Evolutionary conservation across 2,888 invertebrate species (phyloP).

Genomic region (Leptopilina myrica): DNA sequence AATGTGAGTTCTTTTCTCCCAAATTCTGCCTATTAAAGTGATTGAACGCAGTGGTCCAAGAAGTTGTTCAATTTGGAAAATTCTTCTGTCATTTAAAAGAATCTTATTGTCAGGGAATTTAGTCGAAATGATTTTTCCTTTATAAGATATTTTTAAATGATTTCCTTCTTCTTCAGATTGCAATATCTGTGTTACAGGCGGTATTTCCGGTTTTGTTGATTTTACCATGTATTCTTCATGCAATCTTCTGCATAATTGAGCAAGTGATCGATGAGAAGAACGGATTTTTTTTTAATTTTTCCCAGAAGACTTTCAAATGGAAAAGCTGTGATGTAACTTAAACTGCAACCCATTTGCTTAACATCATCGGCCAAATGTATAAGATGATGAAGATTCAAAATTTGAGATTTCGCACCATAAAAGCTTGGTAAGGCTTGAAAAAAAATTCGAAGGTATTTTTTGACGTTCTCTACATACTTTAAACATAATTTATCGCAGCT

Average conservation of each 20-base stretch:
- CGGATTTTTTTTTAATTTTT: constrained; percentile 48
- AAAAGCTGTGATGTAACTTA: constrained; percentile 47
- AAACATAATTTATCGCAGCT: constrained; percentile 40
- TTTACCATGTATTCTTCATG: constrained; percentile 30
- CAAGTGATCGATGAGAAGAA: constrained; percentile 42
- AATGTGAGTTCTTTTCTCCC: not conserved
- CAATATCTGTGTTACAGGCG: constrained; percentile 25
- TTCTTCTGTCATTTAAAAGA: constrained; percentile 36
- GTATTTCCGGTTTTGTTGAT: constrained; percentile 24
- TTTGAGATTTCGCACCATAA: constrained; percentile 41
- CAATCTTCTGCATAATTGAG: constrained; percentile 48
- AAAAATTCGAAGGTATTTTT: constrained; percentile 44
- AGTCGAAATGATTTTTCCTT: constrained; percentile 38
- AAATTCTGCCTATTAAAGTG: not conserved
- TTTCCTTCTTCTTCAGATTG: constrained; percentile 27
- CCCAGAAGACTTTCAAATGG: constrained; percentile 47
- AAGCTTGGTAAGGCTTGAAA: constrained; percentile 26
- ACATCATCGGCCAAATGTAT: constrained; percentile 50
- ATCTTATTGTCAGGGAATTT: constrained; percentile 43
- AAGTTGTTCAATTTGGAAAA: constrained; percentile 11
- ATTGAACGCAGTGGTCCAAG: constrained; percentile 1
- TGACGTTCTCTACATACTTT: constrained; percentile 17
- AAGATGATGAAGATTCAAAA: constrained; percentile 51
- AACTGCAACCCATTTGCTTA: constrained; percentile 41
- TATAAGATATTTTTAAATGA: constrained; percentile 30